Percentiles rank a stretch among this genome's conserved stretches.
Evolutionary conservation across 2,888 invertebrate genomes (phyloP).

Genomic region (Asteroscopus sphinx): DNA sequence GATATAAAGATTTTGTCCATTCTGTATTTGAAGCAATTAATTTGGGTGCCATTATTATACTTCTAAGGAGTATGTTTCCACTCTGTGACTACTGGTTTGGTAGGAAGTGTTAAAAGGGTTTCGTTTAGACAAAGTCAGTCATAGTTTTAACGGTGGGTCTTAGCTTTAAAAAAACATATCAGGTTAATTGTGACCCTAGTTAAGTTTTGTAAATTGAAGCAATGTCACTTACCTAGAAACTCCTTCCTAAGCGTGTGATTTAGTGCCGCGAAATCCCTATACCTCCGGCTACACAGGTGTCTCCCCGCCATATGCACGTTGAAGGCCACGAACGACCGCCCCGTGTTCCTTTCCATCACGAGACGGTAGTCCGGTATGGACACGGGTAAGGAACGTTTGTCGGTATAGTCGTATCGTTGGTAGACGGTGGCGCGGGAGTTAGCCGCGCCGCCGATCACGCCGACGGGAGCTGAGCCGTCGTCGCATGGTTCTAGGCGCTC

Average conservation of each 20-base stretch:
- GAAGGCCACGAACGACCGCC: constrained; percentile 97
- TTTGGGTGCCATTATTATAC: too few relatives aligned
- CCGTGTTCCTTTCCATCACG: constrained; percentile 94
- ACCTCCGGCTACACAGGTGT: constrained; percentile 98
- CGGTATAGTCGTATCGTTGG: constrained; percentile 96
- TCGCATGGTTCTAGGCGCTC: constrained; percentile 96
- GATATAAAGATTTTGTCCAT: too few relatives aligned
- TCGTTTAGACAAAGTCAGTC: too few relatives aligned
- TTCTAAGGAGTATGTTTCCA: too few relatives aligned
- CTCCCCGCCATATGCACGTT: constrained; percentile 99
- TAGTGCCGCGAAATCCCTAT: constrained; percentile 97
- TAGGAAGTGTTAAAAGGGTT: too few relatives aligned
- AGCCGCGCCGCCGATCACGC: constrained; percentile 85
- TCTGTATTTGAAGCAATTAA: too few relatives aligned
- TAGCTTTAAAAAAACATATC: too few relatives aligned
- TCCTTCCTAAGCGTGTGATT: constrained; percentile 97
- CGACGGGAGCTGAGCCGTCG: constrained; percentile 89
- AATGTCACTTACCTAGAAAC: constrained; percentile 92
- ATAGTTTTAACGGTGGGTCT: too few relatives aligned
- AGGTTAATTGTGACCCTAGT: too few relatives aligned
- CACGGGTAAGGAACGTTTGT: constrained; percentile 96
- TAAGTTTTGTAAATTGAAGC: too few relatives aligned
- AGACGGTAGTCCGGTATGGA: constrained; percentile 98
- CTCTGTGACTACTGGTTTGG: too few relatives aligned
- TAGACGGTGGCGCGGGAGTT: constrained; percentile 84